Evolutionary conservation across 2,888 invertebrate genomes (phyloP).

Genomic region (Dynastes grantii): DNA sequence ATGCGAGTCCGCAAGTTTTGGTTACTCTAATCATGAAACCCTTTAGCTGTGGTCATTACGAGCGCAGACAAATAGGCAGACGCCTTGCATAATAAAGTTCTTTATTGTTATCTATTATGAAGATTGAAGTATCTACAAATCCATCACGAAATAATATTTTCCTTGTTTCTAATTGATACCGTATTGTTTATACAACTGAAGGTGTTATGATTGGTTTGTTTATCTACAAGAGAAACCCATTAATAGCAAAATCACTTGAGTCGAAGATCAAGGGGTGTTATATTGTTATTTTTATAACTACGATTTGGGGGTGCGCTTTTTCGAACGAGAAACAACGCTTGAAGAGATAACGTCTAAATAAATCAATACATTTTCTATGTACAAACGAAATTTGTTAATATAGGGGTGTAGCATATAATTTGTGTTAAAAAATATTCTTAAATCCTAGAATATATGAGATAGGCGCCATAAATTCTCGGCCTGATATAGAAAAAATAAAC

Average conservation of each 20-base stretch:
- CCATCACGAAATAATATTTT: neutral
- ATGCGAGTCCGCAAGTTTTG: too few species aligned
- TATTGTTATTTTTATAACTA: slow-evolving; percentile 34
- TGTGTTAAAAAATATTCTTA: too few species aligned
- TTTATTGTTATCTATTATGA: too few species aligned
- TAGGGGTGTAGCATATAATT: slow-evolving; percentile 50
- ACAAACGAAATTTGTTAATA: slow-evolving; percentile 62
- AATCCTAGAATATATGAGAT: too few species aligned
- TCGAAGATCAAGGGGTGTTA: slow-evolving; percentile 36
- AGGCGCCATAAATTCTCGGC: too few species aligned
- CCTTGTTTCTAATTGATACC: slow-evolving; percentile 1
- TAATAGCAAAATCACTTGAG: slow-evolving; percentile 21
- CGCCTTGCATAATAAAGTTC: too few species aligned
- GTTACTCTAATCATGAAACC: too few species aligned
- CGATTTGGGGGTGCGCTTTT: slow-evolving; percentile 27
- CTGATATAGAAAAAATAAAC: too few species aligned
- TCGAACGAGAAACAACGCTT: neutral
- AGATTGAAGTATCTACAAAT: too few species aligned
- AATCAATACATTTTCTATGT: slow-evolving; percentile 67
- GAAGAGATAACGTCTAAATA: slow-evolving; percentile 55
- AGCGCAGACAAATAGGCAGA: too few species aligned
- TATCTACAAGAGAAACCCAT: slow-evolving; percentile 18
- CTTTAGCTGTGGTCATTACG: too few species aligned
- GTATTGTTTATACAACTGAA: slow-evolving; percentile 15
- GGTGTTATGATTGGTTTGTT: slow-evolving; percentile 28